These are phyloP conservation scores for Colletes collaris DNA, from an alignment of 2,888 invertebrate species.

Conservation along the genomic window DNA sequence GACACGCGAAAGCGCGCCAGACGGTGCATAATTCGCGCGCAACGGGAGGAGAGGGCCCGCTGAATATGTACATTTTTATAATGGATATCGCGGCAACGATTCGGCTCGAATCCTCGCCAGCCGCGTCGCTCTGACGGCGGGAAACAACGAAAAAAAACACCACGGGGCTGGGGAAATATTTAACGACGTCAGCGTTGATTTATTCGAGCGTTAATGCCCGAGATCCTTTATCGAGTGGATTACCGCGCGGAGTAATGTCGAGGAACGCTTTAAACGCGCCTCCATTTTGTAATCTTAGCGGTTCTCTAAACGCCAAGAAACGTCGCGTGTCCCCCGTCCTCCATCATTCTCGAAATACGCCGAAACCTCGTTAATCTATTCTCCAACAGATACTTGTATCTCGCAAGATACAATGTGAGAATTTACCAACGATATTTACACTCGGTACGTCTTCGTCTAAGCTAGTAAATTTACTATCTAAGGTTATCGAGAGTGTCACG, in stretches of 20 bases:
- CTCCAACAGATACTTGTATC: too few species aligned
- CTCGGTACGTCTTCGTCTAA: too few species aligned
- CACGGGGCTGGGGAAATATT: neutral
- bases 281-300: neutral
- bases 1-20: conserved; percentile 59
- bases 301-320: neutral
- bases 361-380: too few species aligned
- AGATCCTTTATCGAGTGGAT: conserved; percentile 32
- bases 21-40: conserved; percentile 56
- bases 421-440: too few species aligned
- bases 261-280: conserved; percentile 10
- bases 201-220: conserved; percentile 23
- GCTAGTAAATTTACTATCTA: too few species aligned
- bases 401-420: too few species aligned
- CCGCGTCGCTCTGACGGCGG: conserved; percentile 22
- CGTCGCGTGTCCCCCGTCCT: neutral
- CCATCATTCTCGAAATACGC: too few species aligned
- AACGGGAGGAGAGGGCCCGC: conserved; percentile 23
- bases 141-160: neutral
- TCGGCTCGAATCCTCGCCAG: conserved; percentile 35
- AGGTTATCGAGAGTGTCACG: neutral
- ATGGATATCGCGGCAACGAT: conserved; percentile 34
- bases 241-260: conserved; percentile 2
- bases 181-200: conserved; percentile 28
- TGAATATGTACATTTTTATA: conserved; percentile 65